A percentile compares a stretch with the other conserved stretches of the same genome.
phyloP scores from a whole-genome alignment of 1,140 invertebrate genomes.

The Rhyzopertha dominica region DNA sequence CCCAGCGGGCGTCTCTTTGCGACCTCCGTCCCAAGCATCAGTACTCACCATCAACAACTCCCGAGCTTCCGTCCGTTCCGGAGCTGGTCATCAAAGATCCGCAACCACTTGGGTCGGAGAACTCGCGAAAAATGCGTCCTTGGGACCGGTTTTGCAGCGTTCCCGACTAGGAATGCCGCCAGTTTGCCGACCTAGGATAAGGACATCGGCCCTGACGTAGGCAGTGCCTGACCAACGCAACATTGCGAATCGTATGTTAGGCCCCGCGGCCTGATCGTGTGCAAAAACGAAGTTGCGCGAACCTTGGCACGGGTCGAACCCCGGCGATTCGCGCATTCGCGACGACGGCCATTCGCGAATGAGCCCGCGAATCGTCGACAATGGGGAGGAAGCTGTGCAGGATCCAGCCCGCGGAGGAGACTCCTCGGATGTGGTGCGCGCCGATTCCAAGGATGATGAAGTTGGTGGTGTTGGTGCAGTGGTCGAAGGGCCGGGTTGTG shows the following conservation, averaged over 20 bases:
- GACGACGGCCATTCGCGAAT: conserved; percentile 25
- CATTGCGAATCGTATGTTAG: conserved; percentile 34
- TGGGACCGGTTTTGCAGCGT: conserved; percentile 20
- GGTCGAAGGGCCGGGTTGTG: too few species aligned
- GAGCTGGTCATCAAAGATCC: neutral
- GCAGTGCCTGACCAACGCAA: conserved; percentile 40
- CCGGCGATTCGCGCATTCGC: neutral
- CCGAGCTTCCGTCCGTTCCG: neutral
- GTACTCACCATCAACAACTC: too few species aligned
- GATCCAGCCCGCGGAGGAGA: neutral
- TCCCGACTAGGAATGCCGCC: conserved; percentile 34
- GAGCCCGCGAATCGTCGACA: conserved; percentile 16
- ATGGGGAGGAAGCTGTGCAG: too few species aligned
- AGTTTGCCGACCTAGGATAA: conserved; percentile 39
- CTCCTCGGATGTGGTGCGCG: neutral
- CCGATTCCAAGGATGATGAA: neutral
- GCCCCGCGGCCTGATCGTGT: conserved; percentile 25
- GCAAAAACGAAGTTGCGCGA: conserved; percentile 29
- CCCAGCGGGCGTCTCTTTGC: too few species aligned
- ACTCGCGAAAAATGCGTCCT: conserved; percentile 15
- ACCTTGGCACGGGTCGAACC: neutral
- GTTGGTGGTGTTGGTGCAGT: neutral
- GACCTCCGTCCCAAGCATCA: too few species aligned
- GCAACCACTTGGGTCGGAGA: conserved; percentile 1
- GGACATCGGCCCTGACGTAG: conserved; percentile 38